phyloP scores from a whole-genome alignment of 2,113 vertebrate species.

The Macquaria ambigua region DNA sequence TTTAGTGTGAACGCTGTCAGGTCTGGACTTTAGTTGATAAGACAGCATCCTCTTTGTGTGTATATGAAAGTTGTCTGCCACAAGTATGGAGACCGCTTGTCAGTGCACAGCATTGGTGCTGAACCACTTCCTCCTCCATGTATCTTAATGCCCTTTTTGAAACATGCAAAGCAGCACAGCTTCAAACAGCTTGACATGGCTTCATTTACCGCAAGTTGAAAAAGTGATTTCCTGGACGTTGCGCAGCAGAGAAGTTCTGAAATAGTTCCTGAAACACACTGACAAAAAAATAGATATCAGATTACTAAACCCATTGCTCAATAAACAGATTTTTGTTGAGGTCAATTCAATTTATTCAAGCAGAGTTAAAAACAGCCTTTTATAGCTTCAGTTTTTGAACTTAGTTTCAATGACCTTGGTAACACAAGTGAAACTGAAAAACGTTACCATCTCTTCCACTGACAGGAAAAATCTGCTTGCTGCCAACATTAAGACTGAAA shows the following conservation, averaged over 20 bases:
- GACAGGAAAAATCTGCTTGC: not conserved
- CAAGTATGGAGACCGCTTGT: not conserved
- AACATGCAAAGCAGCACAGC: not conserved
- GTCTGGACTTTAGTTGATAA: not conserved
- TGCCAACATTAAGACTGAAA: not conserved
- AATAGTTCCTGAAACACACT: not conserved
- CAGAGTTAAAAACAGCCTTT: not conserved
- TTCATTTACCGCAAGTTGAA: not conserved
- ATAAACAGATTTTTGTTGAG: not conserved
- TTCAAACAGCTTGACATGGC: not conserved
- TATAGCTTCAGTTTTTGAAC: too few species aligned
- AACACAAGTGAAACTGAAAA: not conserved
- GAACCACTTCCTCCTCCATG: conserved; percentile 18
- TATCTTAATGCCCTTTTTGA: not conserved
- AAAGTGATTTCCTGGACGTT: not conserved
- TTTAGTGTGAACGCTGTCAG: not conserved
- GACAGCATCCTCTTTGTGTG: not conserved
- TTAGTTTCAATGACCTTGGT: not conserved
- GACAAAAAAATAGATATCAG: too few species aligned
- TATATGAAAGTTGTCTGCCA: not conserved
- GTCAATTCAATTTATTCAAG: not conserved
- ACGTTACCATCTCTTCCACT: not conserved
- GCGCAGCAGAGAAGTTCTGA: not conserved
- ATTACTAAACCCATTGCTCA: not conserved
- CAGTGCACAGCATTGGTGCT: not conserved